Conservation (phyloP, 2,888 invertebrate genomes). For the Girardia tigrina region DNA sequence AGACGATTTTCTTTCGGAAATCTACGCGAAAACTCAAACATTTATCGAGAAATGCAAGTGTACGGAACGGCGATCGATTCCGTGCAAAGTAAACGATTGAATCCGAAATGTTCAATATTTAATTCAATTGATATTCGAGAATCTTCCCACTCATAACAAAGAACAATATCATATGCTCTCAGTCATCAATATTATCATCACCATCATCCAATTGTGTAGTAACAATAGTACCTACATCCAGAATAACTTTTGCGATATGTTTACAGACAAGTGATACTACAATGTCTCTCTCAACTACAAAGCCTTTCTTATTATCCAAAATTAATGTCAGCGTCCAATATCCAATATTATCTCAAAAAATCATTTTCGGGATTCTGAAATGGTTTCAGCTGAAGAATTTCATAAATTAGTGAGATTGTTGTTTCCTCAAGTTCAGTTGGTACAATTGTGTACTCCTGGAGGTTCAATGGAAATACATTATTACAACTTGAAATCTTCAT, state of each 20-base stretch:
- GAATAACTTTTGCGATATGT: neutral
- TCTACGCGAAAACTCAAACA: too few relatives aligned
- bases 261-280: neutral
- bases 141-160: neutral
- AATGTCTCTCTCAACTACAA: neutral
- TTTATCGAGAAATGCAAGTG: too few relatives aligned
- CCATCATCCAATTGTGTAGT: neutral
- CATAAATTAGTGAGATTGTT: neutral
- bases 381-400: conserved; percentile 15
- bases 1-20: too few relatives aligned
- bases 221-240: neutral
- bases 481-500: neutral
- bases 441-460: conserved; percentile 1
- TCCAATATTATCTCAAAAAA: neutral
- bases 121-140: too few relatives aligned
- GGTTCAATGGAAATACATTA: neutral
- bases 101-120: too few relatives aligned
- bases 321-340: neutral
- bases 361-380: conserved; percentile 15
- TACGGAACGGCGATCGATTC: too few relatives aligned
- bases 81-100: too few relatives aligned
- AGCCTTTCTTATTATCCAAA: neutral
- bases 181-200: neutral
- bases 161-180: too few relatives aligned
- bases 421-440: conserved; percentile 12